Conservation (phyloP, 92 coral and sea anemone genomes). For the Heteractis magnifica region DNA sequence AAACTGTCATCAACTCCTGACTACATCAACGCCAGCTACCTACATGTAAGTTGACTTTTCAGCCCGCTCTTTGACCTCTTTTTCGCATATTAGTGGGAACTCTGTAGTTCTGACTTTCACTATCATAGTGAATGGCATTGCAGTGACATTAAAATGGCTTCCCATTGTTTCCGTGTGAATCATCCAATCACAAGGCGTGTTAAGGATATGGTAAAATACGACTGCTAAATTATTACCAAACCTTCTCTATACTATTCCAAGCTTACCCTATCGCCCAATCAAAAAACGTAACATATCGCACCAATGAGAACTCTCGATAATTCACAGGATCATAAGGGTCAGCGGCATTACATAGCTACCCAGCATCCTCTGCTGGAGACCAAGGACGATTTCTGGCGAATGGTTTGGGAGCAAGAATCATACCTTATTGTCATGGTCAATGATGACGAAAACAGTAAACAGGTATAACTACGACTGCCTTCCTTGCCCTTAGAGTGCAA, state of each 20-base stretch:
- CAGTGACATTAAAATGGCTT: too few relatives aligned
- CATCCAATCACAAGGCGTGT: too few relatives aligned
- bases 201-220: too few relatives aligned
- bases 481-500: neutral
- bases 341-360: slow-evolving; percentile 85
- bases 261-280: too few relatives aligned
- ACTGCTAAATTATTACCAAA: too few relatives aligned
- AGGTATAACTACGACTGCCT: slow-evolving; percentile 36
- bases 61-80: too few relatives aligned
- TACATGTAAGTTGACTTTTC: slow-evolving; percentile 55
- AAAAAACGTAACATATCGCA: too few relatives aligned
- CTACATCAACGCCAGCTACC: slow-evolving; percentile 90
- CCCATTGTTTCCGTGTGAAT: too few relatives aligned
- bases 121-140: too few relatives aligned
- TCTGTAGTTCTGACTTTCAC: neutral
- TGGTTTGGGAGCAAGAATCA: slow-evolving; percentile 88
- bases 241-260: too few relatives aligned
- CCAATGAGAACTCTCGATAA: neutral
- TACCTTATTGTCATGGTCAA: slow-evolving; percentile 86
- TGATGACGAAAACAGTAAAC: slow-evolving; percentile 68
- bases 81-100: neutral
- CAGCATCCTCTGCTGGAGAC: slow-evolving; percentile 95
- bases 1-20: slow-evolving; percentile 74
- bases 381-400: slow-evolving; percentile 85
- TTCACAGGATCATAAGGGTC: slow-evolving; percentile 87